These are phyloP conservation scores for Drosophila nr. perissopoda DNA, from an alignment of 2,888 invertebrate species.

Conservation along the genomic window DNA sequence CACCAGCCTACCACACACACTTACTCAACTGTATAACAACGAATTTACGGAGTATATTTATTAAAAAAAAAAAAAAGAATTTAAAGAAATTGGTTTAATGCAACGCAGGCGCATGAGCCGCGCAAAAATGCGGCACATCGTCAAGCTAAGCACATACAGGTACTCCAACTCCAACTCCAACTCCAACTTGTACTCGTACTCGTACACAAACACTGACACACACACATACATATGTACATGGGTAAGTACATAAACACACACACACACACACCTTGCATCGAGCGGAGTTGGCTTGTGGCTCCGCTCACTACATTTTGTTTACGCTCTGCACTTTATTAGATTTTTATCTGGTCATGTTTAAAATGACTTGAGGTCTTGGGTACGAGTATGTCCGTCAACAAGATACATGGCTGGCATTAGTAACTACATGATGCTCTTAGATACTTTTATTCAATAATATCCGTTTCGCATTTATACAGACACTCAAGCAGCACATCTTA, in stretches of 20 bases:
- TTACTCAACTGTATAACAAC: background rate
- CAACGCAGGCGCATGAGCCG: constrained; percentile 40
- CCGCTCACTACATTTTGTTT: constrained; percentile 29
- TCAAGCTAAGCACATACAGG: constrained; percentile 3
- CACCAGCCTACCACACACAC: background rate
- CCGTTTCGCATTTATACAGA: background rate
- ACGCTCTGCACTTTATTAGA: constrained; percentile 72
- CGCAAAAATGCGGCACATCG: constrained; percentile 17
- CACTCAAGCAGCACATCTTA: background rate
- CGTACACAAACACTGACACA: background rate
- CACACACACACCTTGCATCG: background rate
- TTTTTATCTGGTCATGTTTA: constrained; percentile 71
- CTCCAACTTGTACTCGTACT: background rate
- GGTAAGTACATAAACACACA: constrained; percentile 1
- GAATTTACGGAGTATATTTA: constrained; percentile 1
- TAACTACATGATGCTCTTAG: constrained; percentile 23
- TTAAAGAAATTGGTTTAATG: constrained; percentile 71
- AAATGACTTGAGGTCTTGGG: constrained; percentile 71
- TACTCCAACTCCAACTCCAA: constrained; percentile 1
- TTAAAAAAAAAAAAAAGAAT: constrained; percentile 51
- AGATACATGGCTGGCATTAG: constrained; percentile 11
- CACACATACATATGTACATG: background rate
- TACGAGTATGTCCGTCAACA: constrained; percentile 29
- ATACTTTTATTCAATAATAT: constrained; percentile 11
- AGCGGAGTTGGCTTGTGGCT: constrained; percentile 24